These are phyloP conservation scores for Scrobipalpa atriplicella DNA, from an alignment of 2,888 invertebrate genomes.

Conservation along the genomic window DNA sequence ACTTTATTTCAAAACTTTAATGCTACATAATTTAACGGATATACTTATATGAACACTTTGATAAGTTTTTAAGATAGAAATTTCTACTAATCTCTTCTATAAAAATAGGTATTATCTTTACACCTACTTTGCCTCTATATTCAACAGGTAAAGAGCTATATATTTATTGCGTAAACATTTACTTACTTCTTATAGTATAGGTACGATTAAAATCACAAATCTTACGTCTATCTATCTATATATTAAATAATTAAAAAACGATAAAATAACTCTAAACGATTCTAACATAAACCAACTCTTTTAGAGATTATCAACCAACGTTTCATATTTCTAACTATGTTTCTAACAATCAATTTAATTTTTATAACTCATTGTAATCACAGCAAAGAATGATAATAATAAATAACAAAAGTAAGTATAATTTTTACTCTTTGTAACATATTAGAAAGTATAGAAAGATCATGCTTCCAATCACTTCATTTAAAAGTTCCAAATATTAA, in stretches of 20 bases:
- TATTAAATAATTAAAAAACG: neutral
- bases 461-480: too few relatives aligned
- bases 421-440: neutral
- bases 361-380: constrained; percentile 41
- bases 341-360: constrained; percentile 10
- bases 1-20: constrained; percentile 35
- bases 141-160: neutral
- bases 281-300: constrained; percentile 46
- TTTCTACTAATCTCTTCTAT: constrained; percentile 12
- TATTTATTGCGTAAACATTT: constrained; percentile 11
- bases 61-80: neutral
- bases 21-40: constrained; percentile 8
- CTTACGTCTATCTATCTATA: neutral
- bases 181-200: neutral
- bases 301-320: constrained; percentile 49
- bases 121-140: neutral
- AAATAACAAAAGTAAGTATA: neutral
- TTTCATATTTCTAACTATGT: constrained; percentile 28
- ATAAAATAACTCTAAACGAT: constrained; percentile 30
- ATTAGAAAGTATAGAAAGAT: neutral
- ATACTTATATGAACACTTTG: neutral
- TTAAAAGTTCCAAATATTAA: too few relatives aligned
- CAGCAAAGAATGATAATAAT: constrained; percentile 43
- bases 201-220: constrained; percentile 20
- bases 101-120: constrained; percentile 12